Conservation (phyloP, 2,888 invertebrate genomes). For the Drosophila sordidula region DNA sequence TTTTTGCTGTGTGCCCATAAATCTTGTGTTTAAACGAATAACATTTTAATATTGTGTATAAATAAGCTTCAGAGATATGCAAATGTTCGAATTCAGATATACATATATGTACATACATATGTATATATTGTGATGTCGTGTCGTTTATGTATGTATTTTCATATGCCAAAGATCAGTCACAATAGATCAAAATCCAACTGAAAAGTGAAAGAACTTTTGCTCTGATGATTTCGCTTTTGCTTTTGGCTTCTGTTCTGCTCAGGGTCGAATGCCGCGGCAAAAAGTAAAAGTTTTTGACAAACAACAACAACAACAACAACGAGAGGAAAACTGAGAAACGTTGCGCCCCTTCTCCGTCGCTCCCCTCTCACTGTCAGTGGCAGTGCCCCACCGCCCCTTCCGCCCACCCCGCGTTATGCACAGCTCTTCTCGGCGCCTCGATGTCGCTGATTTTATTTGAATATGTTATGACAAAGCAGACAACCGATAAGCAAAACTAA, state of each 20-base stretch:
- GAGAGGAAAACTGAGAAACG: conserved; percentile 7
- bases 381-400: background rate
- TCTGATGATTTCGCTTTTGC: conserved; percentile 31
- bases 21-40: conserved; percentile 30
- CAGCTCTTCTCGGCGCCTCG: conserved; percentile 30
- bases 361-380: background rate
- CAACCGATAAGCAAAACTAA: conserved; percentile 53
- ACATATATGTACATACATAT: background rate
- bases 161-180: conserved; percentile 60
- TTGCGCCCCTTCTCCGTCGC: background rate
- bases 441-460: conserved; percentile 58
- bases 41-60: conserved; percentile 16
- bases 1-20: conserved; percentile 25
- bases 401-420: background rate
- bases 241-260: conserved; percentile 42
- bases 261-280: conserved; percentile 61
- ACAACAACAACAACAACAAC: conserved; percentile 23
- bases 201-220: conserved; percentile 69
- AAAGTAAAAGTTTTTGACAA: conserved; percentile 67
- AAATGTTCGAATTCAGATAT: conserved; percentile 26
- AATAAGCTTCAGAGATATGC: conserved; percentile 22
- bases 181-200: conserved; percentile 63
- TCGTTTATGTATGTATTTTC: conserved; percentile 8
- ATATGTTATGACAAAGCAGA: conserved; percentile 61
- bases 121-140: conserved; percentile 15